Conservation (phyloP, 2,888 invertebrate species). For the Argyresthia goedartella region DNA sequence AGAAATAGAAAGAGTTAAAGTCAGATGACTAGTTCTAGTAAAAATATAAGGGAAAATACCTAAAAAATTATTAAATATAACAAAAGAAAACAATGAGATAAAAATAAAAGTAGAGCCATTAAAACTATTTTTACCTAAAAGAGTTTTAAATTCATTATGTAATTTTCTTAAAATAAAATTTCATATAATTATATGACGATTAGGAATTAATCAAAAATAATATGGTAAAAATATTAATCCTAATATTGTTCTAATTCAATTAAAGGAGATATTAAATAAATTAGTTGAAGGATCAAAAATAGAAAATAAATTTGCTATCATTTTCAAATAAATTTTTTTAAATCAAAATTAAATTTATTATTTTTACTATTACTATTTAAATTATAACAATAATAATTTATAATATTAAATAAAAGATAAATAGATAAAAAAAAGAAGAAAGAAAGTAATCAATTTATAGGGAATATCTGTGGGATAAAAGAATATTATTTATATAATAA, state of each 20-base stretch:
- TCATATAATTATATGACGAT: slow-evolving; percentile 61
- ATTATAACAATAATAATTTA: slow-evolving; percentile 61
- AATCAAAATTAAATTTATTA: slow-evolving; percentile 15
- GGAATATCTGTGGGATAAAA: slow-evolving; percentile 79
- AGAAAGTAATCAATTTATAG: slow-evolving; percentile 67
- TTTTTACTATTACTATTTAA: slow-evolving; percentile 28
- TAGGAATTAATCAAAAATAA: slow-evolving; percentile 66
- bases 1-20: slow-evolving; percentile 69
- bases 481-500: slow-evolving; percentile 70
- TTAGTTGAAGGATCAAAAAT: slow-evolving; percentile 75
- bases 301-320: slow-evolving; percentile 78
- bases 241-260: slow-evolving; percentile 72
- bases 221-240: slow-evolving; percentile 62
- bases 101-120: slow-evolving; percentile 68
- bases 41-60: slow-evolving; percentile 80
- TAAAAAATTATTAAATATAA: slow-evolving; percentile 77
- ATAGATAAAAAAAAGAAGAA: slow-evolving; percentile 44
- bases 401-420: slow-evolving; percentile 60
- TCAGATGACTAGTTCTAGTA: slow-evolving; percentile 76
- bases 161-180: slow-evolving; percentile 52
- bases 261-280: slow-evolving; percentile 61
- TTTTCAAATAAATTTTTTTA: slow-evolving; percentile 59
- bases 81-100: slow-evolving; percentile 68
- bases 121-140: slow-evolving; percentile 49
- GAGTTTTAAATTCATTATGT: slow-evolving; percentile 71